A percentile compares a stretch with the other conserved stretches of the same genome.
phyloP scores from a whole-genome alignment of 2,888 invertebrate genomes.

The Parelbella ahira region DNA sequence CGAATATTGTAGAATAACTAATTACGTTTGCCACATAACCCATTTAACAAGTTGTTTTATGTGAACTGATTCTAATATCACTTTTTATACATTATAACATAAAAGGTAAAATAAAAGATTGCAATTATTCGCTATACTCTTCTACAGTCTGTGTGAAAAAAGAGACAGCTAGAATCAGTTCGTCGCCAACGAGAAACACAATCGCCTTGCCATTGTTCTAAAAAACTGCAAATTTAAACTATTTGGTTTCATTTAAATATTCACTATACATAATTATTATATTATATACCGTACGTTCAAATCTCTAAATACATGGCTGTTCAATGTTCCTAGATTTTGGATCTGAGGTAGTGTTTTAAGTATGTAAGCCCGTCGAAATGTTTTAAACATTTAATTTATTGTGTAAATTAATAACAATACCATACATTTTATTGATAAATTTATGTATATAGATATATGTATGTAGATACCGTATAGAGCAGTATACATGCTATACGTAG shows the following conservation, averaged over 20 bases:
- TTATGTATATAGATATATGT: too few species aligned
- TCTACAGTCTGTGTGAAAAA: too few species aligned
- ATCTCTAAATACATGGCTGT: conserved; percentile 38
- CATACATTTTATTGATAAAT: too few species aligned
- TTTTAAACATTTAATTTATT: conserved; percentile 1
- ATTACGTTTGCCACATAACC: conserved; percentile 3
- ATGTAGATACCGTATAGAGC: too few species aligned
- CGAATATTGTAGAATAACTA: too few species aligned
- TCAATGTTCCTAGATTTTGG: not conserved
- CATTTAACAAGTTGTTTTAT: not conserved
- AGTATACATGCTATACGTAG: too few species aligned
- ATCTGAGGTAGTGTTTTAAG: conserved; percentile 14
- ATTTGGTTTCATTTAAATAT: conserved; percentile 43
- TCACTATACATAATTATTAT: too few species aligned
- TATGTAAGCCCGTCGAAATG: conserved; percentile 9
- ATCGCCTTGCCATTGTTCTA: conserved; percentile 3
- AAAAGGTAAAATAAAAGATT: too few species aligned
- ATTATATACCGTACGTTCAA: conserved; percentile 34
- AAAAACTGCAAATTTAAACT: conserved; percentile 39
- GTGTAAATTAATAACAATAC: too few species aligned
- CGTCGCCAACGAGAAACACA: conserved; percentile 3
- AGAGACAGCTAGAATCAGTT: conserved; percentile 6
- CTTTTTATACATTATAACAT: too few species aligned
- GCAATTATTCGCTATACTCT: too few species aligned
- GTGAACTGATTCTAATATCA: too few species aligned